Percentiles rank a stretch among this genome's conserved stretches.
Conservation (phyloP, 2,113 vertebrate genomes). For the Beaufortia kweichowensis region DNA sequence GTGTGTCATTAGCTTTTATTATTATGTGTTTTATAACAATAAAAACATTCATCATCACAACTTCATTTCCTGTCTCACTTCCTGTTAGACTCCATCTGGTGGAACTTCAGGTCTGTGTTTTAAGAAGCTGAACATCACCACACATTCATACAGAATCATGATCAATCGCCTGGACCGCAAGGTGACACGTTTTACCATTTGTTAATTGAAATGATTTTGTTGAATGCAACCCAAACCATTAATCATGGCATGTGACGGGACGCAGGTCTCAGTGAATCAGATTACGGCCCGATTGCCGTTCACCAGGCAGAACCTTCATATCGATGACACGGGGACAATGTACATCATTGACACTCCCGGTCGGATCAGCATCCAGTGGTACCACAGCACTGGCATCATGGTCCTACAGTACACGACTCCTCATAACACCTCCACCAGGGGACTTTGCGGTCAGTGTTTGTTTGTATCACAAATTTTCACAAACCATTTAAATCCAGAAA, state of each 20-base stretch:
- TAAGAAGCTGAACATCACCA: constrained; percentile 93
- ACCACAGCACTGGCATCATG: constrained; percentile 93
- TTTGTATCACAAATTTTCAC: background rate
- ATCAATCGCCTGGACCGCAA: constrained; percentile 87
- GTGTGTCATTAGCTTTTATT: constrained; percentile 63
- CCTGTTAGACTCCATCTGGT: constrained; percentile 79
- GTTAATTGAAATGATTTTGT: background rate
- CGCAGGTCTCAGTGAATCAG: constrained; percentile 88
- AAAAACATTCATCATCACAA: background rate
- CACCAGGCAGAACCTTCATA: constrained; percentile 79
- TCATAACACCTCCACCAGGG: constrained; percentile 83
- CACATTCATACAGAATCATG: constrained; percentile 78
- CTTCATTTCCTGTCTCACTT: constrained; percentile 35
- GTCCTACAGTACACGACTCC: constrained; percentile 84
- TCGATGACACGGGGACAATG: constrained; percentile 95
- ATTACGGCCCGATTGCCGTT: constrained; percentile 83
- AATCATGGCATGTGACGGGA: background rate
- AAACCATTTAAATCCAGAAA: background rate
- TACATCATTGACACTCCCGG: constrained; percentile 88
- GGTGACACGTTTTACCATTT: constrained; percentile 65
- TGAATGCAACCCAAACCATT: too few relatives aligned
- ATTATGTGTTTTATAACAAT: background rate
- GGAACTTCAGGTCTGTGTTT: constrained; percentile 91
- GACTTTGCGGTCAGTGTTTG: constrained; percentile 89
- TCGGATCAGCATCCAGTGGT: constrained; percentile 91